A percentile compares a stretch with the other conserved stretches of the same genome.
phyloP scores from a whole-genome alignment of 1,140 invertebrate genomes.

The Armadillidium nasatum region DNA sequence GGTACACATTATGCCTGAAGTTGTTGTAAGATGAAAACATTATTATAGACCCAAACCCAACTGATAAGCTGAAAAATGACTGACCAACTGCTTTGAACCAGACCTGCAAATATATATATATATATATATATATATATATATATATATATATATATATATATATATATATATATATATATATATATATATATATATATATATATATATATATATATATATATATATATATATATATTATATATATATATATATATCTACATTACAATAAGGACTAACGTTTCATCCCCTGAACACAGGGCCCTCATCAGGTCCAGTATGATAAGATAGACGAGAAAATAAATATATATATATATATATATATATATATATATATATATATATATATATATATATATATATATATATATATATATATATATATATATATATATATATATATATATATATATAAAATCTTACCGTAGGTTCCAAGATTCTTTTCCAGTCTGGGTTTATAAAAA shows the following conservation, averaged over 20 bases:
- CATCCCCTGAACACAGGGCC: too few relatives aligned
- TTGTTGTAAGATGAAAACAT: constrained; percentile 79
- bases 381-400: constrained; percentile 46
- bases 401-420: constrained; percentile 18
- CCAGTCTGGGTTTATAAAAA: constrained; percentile 69
- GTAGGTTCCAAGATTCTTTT: constrained; percentile 60
- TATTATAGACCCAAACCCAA: constrained; percentile 70
- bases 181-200: constrained; percentile 16
- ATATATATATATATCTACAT: too few relatives aligned
- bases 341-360: constrained; percentile 45
- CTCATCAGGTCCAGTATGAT: too few relatives aligned
- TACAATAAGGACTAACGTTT: too few relatives aligned
- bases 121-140: constrained; percentile 13
- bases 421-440: neutral
- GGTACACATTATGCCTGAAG: constrained; percentile 59
- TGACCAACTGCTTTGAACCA: constrained; percentile 83
- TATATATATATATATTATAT: too few relatives aligned
- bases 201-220: constrained; percentile 7
- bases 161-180: neutral
- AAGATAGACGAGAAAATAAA: too few relatives aligned
- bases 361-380: constrained; percentile 23
- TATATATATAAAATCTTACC: constrained; percentile 49
- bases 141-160: constrained; percentile 13
- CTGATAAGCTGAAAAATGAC: constrained; percentile 75
- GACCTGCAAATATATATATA: constrained; percentile 52